Percentiles rank a stretch among this genome's conserved stretches.
Evolutionary conservation across 2,888 invertebrate genomes (phyloP).

Genomic region (Cataglyphis livida): DNA sequence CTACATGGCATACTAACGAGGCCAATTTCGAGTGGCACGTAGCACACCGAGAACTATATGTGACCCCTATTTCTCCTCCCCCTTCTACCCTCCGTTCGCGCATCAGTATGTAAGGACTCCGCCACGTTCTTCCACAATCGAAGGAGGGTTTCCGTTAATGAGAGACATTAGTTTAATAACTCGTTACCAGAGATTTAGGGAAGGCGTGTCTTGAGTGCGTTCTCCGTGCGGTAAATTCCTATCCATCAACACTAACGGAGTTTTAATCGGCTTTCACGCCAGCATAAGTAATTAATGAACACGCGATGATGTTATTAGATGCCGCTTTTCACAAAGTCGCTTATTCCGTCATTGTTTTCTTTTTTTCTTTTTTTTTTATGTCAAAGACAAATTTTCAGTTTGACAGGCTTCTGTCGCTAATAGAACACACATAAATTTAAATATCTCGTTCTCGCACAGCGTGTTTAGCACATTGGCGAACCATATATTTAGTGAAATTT

Average conservation of each 20-base stretch:
- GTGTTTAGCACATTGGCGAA: background rate
- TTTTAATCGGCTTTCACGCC: slow-evolving; percentile 44
- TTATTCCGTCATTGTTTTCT: background rate
- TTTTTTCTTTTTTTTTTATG: background rate
- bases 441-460: background rate
- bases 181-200: slow-evolving; percentile 63
- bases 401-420: background rate
- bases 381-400: background rate
- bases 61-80: background rate
- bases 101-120: slow-evolving; percentile 43
- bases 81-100: background rate
- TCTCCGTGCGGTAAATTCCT: slow-evolving; percentile 57
- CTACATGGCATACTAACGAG: slow-evolving; percentile 68
- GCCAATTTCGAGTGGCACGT: slow-evolving; percentile 64
- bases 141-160: slow-evolving; percentile 61
- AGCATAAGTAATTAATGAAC: slow-evolving; percentile 33
- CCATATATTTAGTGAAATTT: background rate
- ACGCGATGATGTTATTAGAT: background rate
- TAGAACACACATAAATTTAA: background rate
- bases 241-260: slow-evolving; percentile 50
- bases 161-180: slow-evolving; percentile 78
- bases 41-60: slow-evolving; percentile 27
- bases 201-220: slow-evolving; percentile 38
- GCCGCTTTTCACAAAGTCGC: background rate
- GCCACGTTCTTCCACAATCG: slow-evolving; percentile 45